These are phyloP conservation scores for Philonicus albiceps DNA, from an alignment of 2,888 invertebrate genomes.

Conservation along the genomic window DNA sequence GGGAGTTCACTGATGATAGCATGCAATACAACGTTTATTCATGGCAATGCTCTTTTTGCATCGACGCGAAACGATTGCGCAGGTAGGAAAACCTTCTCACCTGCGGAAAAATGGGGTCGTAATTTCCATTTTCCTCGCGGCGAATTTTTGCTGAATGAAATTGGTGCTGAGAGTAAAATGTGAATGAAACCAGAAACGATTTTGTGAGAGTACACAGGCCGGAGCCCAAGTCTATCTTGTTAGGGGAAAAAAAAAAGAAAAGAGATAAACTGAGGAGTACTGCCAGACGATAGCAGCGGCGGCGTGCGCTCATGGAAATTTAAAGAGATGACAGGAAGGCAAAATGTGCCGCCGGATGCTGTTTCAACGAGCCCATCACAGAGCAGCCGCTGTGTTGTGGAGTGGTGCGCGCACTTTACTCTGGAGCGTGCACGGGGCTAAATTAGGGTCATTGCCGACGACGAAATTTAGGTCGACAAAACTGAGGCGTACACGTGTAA, in stretches of 20 bases:
- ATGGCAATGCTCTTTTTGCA: background rate
- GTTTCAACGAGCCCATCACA: background rate
- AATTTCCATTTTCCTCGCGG: background rate
- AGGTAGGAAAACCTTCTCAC: background rate
- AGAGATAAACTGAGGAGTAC: background rate
- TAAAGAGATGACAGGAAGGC: background rate
- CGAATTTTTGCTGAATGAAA: background rate
- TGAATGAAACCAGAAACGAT: background rate
- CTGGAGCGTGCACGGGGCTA: background rate
- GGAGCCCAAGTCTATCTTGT: background rate
- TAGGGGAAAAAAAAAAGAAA: background rate
- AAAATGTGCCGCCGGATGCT: background rate
- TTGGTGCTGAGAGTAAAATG: background rate
- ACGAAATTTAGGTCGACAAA: background rate
- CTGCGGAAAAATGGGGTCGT: background rate
- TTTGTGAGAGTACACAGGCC: background rate
- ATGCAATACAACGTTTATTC: background rate
- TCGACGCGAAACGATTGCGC: background rate
- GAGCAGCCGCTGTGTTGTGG: background rate
- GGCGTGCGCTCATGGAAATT: background rate
- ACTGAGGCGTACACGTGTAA: background rate
- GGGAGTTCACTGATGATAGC: background rate
- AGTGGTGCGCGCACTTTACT: background rate
- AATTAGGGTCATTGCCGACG: conserved; percentile 11
- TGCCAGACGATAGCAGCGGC: background rate